Conservation (phyloP, 92 coral and sea anemone species). For the Bergia sp. region DNA sequence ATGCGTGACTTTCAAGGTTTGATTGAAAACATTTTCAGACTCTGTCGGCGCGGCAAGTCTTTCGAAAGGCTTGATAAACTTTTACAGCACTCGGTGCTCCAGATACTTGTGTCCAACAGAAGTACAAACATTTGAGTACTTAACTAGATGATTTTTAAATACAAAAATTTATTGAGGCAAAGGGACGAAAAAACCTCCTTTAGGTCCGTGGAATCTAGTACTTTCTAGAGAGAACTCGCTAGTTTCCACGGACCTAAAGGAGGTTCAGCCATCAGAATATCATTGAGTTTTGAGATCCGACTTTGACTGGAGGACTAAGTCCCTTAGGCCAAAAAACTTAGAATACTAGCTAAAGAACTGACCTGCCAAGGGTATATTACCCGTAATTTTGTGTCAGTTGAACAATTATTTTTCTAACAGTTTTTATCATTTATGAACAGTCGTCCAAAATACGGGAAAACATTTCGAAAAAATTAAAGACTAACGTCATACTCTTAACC, state of each 20-base stretch:
- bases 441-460: not conserved
- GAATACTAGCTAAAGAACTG: slow-evolving; percentile 8
- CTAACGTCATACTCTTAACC: not conserved
- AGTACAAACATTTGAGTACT: not conserved
- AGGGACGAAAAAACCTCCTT: slow-evolving; percentile 1
- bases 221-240: not conserved
- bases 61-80: too few relatives aligned
- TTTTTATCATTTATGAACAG: not conserved
- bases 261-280: slow-evolving; percentile 9
- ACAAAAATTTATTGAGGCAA: not conserved
- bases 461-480: not conserved
- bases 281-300: slow-evolving; percentile 7
- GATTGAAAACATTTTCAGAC: too few relatives aligned
- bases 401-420: slow-evolving; percentile 11
- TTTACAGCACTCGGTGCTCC: not conserved
- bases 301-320: slow-evolving; percentile 15
- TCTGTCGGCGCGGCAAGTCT: too few relatives aligned
- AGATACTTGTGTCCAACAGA: not conserved
- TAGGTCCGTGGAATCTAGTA: slow-evolving; percentile 14
- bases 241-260: slow-evolving; percentile 30
- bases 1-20: too few relatives aligned
- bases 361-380: not conserved
- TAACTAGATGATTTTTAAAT: not conserved
- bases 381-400: slow-evolving; percentile 4
- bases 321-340: slow-evolving; percentile 1